A percentile compares a stretch with the other conserved stretches of the same genome.
Evolutionary conservation across 2,888 invertebrate species (phyloP).

Genomic region (Mantis religiosa): DNA sequence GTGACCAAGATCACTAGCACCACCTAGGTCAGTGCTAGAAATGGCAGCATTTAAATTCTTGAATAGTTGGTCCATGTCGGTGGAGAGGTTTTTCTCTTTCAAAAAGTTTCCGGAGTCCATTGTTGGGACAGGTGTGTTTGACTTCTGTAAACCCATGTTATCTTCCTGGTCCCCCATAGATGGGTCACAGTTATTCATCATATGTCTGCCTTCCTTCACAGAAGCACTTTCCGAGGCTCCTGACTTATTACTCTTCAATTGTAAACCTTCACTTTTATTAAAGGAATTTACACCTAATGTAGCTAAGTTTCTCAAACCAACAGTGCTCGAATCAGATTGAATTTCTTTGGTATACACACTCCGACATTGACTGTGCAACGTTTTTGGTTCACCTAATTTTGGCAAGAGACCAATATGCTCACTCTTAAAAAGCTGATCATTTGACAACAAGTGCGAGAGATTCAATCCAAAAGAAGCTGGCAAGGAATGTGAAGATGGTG

Average conservation of each 20-base stretch:
- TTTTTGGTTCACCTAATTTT: slow-evolving; percentile 2
- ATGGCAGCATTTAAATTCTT: slow-evolving; percentile 50
- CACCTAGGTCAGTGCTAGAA: slow-evolving; percentile 40
- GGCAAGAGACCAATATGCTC: background rate
- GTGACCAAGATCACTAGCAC: slow-evolving; percentile 54
- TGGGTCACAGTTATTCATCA: slow-evolving; percentile 51
- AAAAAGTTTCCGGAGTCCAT: slow-evolving; percentile 21
- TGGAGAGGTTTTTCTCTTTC: slow-evolving; percentile 37
- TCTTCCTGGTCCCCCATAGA: slow-evolving; percentile 45
- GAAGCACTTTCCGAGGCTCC: slow-evolving; percentile 16
- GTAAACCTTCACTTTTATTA: slow-evolving; percentile 33
- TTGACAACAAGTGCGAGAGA: slow-evolving; percentile 19
- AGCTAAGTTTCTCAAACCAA: slow-evolving; percentile 38
- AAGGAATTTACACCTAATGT: slow-evolving; percentile 37
- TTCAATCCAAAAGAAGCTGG: slow-evolving; percentile 24
- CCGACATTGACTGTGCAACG: slow-evolving; percentile 18
- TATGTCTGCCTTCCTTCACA: slow-evolving; percentile 22
- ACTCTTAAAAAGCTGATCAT: slow-evolving; percentile 10
- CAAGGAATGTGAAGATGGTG: slow-evolving; percentile 37
- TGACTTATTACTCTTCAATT: slow-evolving; percentile 4
- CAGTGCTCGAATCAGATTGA: slow-evolving; percentile 22
- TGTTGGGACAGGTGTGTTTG: slow-evolving; percentile 38
- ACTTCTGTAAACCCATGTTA: slow-evolving; percentile 45
- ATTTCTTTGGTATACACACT: slow-evolving; percentile 19
- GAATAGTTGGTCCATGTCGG: slow-evolving; percentile 64